Evolutionary conservation across 2,113 vertebrate genomes (phyloP).

Genomic region (Megaleporinus macrocephalus): DNA sequence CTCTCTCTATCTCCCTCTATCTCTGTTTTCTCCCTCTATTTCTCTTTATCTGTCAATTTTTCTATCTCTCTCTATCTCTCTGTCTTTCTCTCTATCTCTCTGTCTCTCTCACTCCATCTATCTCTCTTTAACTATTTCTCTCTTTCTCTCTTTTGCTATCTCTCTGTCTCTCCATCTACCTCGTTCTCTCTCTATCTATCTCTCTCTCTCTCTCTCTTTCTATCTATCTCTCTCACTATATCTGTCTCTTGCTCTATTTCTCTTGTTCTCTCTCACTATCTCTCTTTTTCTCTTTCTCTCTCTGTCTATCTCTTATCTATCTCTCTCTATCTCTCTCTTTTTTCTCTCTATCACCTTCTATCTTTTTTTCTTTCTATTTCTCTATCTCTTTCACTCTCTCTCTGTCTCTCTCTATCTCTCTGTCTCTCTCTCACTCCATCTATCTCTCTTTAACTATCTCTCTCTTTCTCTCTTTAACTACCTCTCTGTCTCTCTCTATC

Average conservation of each 20-base stretch:
- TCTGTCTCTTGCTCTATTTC: no score
- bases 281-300: no score
- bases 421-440: background rate
- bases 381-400: background rate
- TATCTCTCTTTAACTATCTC: background rate
- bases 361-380: background rate
- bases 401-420: background rate
- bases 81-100: no score
- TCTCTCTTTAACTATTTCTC: background rate
- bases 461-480: no score
- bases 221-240: background rate
- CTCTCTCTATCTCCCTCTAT: no score
- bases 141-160: background rate
- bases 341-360: no score
- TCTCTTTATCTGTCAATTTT: background rate
- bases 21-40: background rate
- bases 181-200: background rate
- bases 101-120: background rate
- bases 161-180: background rate
- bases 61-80: no score
- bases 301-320: no score
- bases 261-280: no score
- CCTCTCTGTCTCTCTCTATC: background rate
- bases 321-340: no score
- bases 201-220: background rate